phyloP scores from a whole-genome alignment of 2,888 invertebrate species.

The Xanthia togata region DNA sequence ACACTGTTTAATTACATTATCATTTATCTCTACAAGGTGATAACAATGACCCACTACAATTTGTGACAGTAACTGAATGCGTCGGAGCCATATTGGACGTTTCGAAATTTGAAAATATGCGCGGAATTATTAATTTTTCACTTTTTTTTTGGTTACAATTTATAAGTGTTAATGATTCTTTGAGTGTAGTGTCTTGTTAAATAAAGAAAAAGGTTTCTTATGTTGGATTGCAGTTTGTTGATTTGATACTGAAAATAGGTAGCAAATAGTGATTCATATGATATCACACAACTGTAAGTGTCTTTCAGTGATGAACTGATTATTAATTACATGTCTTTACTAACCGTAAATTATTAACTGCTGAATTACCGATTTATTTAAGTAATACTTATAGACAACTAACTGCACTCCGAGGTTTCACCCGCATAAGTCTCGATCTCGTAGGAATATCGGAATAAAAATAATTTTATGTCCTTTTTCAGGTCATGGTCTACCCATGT shows the following conservation, averaged over 20 bases:
- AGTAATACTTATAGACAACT: not conserved
- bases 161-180: not conserved
- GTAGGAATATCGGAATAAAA: too few species aligned
- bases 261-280: not conserved
- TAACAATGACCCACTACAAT: conserved; percentile 63
- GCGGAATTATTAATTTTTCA: not conserved
- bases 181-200: not conserved
- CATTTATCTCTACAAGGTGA: conserved; percentile 67
- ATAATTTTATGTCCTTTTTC: too few species aligned
- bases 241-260: not conserved
- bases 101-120: conserved; percentile 34
- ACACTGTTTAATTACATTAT: conserved; percentile 63
- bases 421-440: too few species aligned
- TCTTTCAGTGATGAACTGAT: not conserved
- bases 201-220: not conserved
- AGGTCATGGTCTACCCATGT: too few species aligned
- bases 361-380: not conserved
- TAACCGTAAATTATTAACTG: not conserved
- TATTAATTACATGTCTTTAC: not conserved
- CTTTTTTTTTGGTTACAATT: not conserved
- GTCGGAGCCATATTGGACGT: conserved; percentile 52
- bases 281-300: not conserved
- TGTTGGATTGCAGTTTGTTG: conserved; percentile 11
- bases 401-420: too few species aligned
- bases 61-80: conserved; percentile 43